Percentiles rank a stretch among this genome's conserved stretches.
Conservation (phyloP, 2,113 vertebrate species). For the Archilochus colubris region DNA sequence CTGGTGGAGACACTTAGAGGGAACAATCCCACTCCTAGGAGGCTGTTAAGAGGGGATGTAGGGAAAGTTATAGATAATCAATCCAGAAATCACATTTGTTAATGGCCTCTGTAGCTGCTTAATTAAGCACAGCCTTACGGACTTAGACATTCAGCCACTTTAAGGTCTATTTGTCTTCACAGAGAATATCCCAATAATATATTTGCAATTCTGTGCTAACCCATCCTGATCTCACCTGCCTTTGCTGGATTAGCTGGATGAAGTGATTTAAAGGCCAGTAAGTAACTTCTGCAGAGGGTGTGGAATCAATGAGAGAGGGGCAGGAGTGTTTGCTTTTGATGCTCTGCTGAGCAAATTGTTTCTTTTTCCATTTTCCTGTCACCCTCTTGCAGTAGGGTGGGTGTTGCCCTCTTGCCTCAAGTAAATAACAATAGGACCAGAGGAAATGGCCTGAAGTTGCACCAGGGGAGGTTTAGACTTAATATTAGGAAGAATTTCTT, state of each 20-base stretch:
- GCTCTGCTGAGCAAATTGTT: background rate
- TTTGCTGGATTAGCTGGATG: conserved; percentile 28
- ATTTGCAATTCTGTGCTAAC: conserved; percentile 29
- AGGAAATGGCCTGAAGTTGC: no score
- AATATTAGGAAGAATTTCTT: no score
- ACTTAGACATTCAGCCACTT: background rate
- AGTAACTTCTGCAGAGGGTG: conserved; percentile 28
- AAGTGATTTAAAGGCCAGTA: background rate
- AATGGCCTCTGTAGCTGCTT: conserved; percentile 52
- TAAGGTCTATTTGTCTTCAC: conserved; percentile 22
- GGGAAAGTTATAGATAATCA: conserved; percentile 54
- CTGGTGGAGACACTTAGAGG: conserved; percentile 4
- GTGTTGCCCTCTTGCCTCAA: no score
- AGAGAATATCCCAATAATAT: conserved; percentile 27
- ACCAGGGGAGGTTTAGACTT: no score
- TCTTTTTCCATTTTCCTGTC: background rate
- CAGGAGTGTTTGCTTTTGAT: conserved; percentile 20
- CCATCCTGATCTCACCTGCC: conserved; percentile 34
- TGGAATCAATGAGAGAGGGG: background rate
- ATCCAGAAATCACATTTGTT: conserved; percentile 49
- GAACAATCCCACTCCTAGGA: background rate
- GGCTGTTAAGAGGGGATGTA: conserved; percentile 18
- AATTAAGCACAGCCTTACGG: conserved; percentile 52
- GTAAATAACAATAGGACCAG: no score
- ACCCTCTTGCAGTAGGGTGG: no score